Evolutionary conservation across 2,888 invertebrate genomes (phyloP).

Genomic region (Eilema griseolum): DNA sequence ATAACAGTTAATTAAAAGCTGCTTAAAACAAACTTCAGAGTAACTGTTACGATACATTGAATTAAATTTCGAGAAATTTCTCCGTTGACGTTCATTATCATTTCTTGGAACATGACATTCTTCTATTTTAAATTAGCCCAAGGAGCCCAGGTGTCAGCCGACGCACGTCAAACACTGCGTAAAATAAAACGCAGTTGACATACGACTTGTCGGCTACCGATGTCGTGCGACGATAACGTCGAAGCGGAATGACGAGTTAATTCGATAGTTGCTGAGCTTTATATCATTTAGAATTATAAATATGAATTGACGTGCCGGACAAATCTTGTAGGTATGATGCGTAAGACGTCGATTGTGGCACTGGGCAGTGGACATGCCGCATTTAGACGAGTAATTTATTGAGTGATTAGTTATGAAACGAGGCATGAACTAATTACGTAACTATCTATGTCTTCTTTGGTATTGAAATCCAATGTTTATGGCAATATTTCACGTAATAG

Average conservation of each 20-base stretch:
- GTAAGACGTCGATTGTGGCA: conserved; percentile 24
- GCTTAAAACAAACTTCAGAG: neutral
- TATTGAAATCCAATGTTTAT: neutral
- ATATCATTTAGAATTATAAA: conserved; percentile 66
- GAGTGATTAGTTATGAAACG: conserved; percentile 39
- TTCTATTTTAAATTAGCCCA: conserved; percentile 43
- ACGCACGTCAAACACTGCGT: conserved; percentile 59
- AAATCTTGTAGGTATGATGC: conserved; percentile 58
- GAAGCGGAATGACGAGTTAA: conserved; percentile 74
- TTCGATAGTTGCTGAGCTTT: conserved; percentile 75
- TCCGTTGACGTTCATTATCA: conserved; percentile 34
- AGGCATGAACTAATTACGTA: conserved; percentile 24
- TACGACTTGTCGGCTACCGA: conserved; percentile 66
- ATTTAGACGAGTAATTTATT: conserved; percentile 41
- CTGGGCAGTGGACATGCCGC: conserved; percentile 21
- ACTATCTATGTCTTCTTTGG: conserved; percentile 11
- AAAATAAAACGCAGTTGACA: conserved; percentile 67
- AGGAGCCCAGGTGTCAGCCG: conserved; percentile 44
- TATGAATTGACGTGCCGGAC: conserved; percentile 66
- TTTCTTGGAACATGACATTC: conserved; percentile 38
- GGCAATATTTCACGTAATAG: no score
- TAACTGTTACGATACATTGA: no score
- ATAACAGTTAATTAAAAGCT: neutral
- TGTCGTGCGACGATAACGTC: conserved; percentile 75
- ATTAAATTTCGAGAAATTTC: conserved; percentile 6